These are phyloP conservation scores for Rattus norvegicus DNA, from an alignment of 2,113 vertebrate genomes.

Conservation along the genomic window GRCr8 NC_086032.1:1898501-1899000, in stretches of 20 bases:
- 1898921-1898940: slow-evolving; percentile 42
- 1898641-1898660: background rate
- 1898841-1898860: background rate
- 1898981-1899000: slow-evolving; percentile 24
- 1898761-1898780: background rate
- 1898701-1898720: background rate
- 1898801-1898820: background rate
- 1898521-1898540: background rate
- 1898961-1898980: slow-evolving; percentile 35
- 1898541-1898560: background rate
- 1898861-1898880: background rate
- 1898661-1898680: background rate
- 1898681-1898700: slow-evolving; percentile 25
- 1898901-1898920: slow-evolving; percentile 45
- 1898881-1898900: background rate
- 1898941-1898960: background rate
- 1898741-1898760: background rate
- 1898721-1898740: too few species aligned
- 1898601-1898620: background rate
- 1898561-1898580: background rate
- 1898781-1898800: background rate
- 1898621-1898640: slow-evolving; percentile 37
- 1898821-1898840: background rate
- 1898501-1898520: background rate
- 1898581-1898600: background rate